A percentile compares a stretch with the other conserved stretches of the same genome.
Evolutionary conservation across 2,113 vertebrate species (phyloP).

Genomic region (Neopipo cinnamomea): DNA sequence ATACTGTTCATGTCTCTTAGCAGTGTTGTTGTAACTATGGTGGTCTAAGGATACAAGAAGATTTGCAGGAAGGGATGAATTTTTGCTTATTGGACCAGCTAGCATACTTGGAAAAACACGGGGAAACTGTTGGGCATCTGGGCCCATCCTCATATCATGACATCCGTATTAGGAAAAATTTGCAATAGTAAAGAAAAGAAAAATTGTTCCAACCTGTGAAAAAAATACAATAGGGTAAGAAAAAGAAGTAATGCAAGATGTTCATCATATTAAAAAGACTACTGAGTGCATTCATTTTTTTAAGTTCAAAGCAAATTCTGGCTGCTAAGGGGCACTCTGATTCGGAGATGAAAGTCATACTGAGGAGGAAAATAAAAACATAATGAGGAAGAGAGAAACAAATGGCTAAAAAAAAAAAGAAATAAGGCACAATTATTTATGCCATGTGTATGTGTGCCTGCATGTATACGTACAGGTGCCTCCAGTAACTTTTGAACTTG

Average conservation of each 20-base stretch:
- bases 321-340: background rate
- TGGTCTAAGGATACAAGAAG: background rate
- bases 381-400: background rate
- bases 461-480: background rate
- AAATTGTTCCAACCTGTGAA: background rate
- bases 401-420: background rate
- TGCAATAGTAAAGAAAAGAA: background rate
- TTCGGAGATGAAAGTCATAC: background rate
- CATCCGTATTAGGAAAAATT: background rate
- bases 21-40: conserved; percentile 18
- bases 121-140: background rate
- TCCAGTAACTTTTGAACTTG: background rate
- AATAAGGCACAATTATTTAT: background rate
- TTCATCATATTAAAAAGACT: background rate
- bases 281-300: background rate
- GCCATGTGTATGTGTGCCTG: background rate
- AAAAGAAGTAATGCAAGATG: background rate
- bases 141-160: background rate
- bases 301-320: background rate
- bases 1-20: conserved; percentile 37
- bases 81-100: background rate
- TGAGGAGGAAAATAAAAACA: background rate
- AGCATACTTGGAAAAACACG: background rate
- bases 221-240: background rate
- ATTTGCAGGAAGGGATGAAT: background rate